phyloP scores from a whole-genome alignment of 2,113 vertebrate genomes.

The Oceanites oceanicus region DNA sequence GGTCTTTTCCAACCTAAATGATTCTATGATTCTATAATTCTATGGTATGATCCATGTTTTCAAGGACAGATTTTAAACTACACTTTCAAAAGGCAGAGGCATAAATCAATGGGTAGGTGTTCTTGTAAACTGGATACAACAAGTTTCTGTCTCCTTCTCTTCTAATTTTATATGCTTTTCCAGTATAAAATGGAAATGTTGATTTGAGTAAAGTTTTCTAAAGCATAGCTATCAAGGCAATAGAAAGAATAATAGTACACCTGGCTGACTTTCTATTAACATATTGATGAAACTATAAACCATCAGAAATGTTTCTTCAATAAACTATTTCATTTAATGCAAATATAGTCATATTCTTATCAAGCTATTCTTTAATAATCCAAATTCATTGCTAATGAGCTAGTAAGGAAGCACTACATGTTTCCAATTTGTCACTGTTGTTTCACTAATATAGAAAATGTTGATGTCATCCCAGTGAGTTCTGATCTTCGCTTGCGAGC shows the following conservation, averaged over 20 bases:
- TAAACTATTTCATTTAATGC: neutral
- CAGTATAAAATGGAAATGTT: neutral
- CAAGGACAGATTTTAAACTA: conserved; percentile 48
- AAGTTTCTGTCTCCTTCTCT: neutral
- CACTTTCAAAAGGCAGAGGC: conserved; percentile 6
- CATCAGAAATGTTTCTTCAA: neutral
- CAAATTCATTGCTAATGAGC: neutral
- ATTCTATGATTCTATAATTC: too few species aligned
- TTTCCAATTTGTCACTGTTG: neutral
- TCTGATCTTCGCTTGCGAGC: neutral
- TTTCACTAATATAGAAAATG: neutral
- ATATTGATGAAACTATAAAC: conserved; percentile 1
- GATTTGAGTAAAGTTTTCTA: neutral
- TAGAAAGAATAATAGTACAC: neutral
- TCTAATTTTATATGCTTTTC: neutral
- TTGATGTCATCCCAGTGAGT: neutral
- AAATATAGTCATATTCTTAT: neutral
- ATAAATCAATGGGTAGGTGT: conserved; percentile 46
- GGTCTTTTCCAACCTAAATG: too few species aligned
- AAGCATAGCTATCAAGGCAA: neutral
- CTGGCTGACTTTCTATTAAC: conserved; percentile 1
- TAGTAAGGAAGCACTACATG: neutral
- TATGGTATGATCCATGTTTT: neutral
- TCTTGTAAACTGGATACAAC: conserved; percentile 5
- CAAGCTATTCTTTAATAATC: neutral